Base-by-base conservation (phyloP, 1,140 invertebrate genomes). In the Nasonia giraulti region DNA sequence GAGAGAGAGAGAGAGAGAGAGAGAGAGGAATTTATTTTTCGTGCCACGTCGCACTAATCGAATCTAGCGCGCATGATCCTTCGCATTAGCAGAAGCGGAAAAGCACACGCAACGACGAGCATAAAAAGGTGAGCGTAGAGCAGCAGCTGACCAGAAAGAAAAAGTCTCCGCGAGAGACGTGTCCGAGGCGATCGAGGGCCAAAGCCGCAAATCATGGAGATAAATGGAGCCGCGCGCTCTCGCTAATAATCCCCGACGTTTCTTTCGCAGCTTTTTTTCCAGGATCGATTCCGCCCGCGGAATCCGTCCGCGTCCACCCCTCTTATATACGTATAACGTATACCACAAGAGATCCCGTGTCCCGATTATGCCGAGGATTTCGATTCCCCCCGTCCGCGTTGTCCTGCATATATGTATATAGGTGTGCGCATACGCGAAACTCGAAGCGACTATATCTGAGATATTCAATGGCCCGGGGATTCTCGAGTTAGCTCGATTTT, bases 191-290 rank as follows among this genome's bases (percentile, higher is more conserved):
- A 40, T 27, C 20, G 33, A 40, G 40, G 82, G 74, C 44, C 40
- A 77, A 77, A 73, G 82, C 27, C 17, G 76, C 55, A 84, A 84
- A 84, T 84, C 83, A 84, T 47, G 37, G 68, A 62, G 83, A 84
- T 84, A 80, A 84, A 84, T 84, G 83, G 69, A 75, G 20, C 73
- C 33, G 82, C 31, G 47, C 27, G 27, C 27, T 1, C 20, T 50
- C 50, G 68, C 83, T 84, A 84, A 84, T 84, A 84, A 84, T 84
- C 83, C 83, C 14, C 23, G 73, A 12, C 33, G 23, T 17, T 81
- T 81, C 69, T 33, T 69, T 69, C 27, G 47, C 11, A 23, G 50
- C 40, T 78, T 62, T 80, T 80, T 69, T 33, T 20, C 33, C 14
- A 31, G 68, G 68, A 81, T 71, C 80, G 80, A 81, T 81, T 50